Conservation (phyloP, 2,113 vertebrate genomes). For the Tringa solitaria region DNA sequence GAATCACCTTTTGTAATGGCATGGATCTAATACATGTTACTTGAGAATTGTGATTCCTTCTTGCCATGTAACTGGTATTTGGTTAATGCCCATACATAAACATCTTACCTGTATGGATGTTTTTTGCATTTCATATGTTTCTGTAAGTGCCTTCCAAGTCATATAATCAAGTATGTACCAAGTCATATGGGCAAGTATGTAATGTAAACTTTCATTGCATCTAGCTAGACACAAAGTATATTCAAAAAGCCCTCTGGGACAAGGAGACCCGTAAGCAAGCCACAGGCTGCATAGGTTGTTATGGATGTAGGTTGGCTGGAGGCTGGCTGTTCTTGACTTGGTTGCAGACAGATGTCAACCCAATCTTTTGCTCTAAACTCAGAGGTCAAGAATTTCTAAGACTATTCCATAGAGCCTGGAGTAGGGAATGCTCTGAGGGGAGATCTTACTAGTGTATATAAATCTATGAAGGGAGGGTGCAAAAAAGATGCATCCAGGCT, state of each 20-base stretch:
- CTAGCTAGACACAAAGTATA: background rate
- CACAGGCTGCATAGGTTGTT: background rate
- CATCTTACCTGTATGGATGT: fast-evolving
- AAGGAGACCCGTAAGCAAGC: background rate
- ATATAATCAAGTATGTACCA: background rate
- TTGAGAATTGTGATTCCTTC: background rate
- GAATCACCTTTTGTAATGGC: background rate
- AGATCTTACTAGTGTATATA: background rate
- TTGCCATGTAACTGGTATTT: background rate
- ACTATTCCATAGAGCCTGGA: background rate
- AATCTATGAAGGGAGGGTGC: background rate
- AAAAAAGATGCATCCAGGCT: background rate
- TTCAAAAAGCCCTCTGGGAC: background rate
- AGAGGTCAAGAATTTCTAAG: background rate
- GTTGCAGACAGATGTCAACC: background rate
- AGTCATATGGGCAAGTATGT: background rate
- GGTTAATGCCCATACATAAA: background rate
- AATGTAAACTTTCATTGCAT: background rate
- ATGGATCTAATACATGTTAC: background rate
- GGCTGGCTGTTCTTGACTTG: background rate
- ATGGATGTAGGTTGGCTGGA: background rate
- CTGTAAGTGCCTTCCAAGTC: background rate
- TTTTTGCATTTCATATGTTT: background rate
- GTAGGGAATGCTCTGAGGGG: background rate
- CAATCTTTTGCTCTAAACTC: background rate